Evolutionary conservation across 2,113 vertebrate species (phyloP).

Genomic region (Tamias sibiricus): DNA sequence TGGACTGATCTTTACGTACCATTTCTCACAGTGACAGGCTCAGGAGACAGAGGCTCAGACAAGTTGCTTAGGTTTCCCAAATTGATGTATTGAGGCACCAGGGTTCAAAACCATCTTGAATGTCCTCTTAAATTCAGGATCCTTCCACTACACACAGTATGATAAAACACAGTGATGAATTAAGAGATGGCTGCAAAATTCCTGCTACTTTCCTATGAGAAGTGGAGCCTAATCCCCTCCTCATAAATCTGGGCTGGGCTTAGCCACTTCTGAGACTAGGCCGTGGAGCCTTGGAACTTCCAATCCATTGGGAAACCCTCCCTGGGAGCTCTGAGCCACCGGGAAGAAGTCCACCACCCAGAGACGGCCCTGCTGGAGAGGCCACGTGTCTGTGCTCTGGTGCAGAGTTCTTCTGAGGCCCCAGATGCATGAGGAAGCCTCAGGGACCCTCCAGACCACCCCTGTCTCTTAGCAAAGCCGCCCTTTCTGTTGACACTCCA

Average conservation of each 20-base stretch:
- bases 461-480: background rate
- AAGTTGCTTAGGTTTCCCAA: background rate
- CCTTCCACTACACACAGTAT: background rate
- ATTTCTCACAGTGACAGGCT: background rate
- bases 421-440: background rate
- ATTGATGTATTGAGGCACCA: background rate
- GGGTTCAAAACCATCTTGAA: background rate
- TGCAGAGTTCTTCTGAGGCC: background rate
- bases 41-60: background rate
- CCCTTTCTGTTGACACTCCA: background rate
- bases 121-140: too few species aligned
- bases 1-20: background rate
- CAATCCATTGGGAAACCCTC: background rate
- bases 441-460: background rate
- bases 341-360: background rate
- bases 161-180: background rate
- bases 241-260: background rate
- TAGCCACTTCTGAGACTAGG: background rate
- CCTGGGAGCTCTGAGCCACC: background rate
- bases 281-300: background rate
- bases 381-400: fast-evolving
- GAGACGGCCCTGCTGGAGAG: background rate
- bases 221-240: background rate
- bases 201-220: background rate
- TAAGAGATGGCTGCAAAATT: background rate